Conservation (phyloP, 2,888 invertebrate genomes). For the Cremastinae sp. region DNA sequence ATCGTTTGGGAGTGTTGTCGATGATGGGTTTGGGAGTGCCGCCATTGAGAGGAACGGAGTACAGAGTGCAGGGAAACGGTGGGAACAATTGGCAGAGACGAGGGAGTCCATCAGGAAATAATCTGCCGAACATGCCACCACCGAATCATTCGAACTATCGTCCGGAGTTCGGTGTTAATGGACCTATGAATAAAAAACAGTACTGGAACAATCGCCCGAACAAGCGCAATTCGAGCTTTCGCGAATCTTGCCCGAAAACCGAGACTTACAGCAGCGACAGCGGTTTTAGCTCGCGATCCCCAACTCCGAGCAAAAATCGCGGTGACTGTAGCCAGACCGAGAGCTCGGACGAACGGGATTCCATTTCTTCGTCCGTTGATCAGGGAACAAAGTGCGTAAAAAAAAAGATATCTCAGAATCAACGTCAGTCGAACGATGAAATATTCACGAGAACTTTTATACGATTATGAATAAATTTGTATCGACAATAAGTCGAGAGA, state of each 20-base stretch:
- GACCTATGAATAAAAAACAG: slow-evolving; percentile 57
- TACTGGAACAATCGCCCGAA: slow-evolving; percentile 60
- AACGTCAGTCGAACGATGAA: too few species aligned
- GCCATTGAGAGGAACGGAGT: slow-evolving; percentile 69
- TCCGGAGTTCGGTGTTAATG: slow-evolving; percentile 38
- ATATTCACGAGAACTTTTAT: too few species aligned
- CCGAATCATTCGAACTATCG: slow-evolving; percentile 51
- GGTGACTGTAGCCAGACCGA: slow-evolving; percentile 74
- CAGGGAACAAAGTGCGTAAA: slow-evolving; percentile 73
- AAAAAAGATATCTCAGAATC: background rate
- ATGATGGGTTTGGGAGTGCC: slow-evolving; percentile 73
- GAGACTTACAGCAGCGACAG: slow-evolving; percentile 75
- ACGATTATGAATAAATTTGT: too few species aligned
- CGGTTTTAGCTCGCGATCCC: slow-evolving; percentile 78
- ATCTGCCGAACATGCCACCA: slow-evolving; percentile 51
- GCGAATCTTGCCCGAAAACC: slow-evolving; percentile 67
- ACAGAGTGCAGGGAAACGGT: slow-evolving; percentile 67
- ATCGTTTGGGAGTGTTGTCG: slow-evolving; percentile 73
- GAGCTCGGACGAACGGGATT: slow-evolving; percentile 77
- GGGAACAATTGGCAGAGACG: slow-evolving; percentile 72
- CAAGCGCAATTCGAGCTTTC: slow-evolving; percentile 59
- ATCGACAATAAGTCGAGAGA: too few species aligned
- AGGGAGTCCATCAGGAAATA: slow-evolving; percentile 33
- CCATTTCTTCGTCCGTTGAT: slow-evolving; percentile 72
- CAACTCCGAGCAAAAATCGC: slow-evolving; percentile 76